phyloP scores from a whole-genome alignment of 2,888 invertebrate genomes.

The Pheosia gnoma region DNA sequence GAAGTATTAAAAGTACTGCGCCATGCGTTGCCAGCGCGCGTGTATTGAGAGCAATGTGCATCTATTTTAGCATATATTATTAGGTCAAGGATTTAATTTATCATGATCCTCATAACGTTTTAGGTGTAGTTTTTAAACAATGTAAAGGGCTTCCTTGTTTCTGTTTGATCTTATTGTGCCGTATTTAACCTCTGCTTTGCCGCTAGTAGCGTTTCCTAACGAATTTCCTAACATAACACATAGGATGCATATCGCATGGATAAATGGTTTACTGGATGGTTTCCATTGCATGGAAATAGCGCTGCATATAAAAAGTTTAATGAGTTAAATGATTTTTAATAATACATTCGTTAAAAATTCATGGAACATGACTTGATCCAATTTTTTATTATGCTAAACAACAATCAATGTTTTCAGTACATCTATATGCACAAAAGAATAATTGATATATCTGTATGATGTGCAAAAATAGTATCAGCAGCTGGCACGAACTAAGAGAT shows the following conservation, averaged over 20 bases:
- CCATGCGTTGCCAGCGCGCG: constrained; percentile 64
- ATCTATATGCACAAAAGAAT: constrained; percentile 38
- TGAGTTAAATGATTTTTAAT: neutral
- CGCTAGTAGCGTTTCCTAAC: no score
- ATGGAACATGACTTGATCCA: constrained; percentile 1
- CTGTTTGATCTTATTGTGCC: constrained; percentile 7
- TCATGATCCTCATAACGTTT: constrained; percentile 36
- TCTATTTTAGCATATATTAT: constrained; percentile 78
- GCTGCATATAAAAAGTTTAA: neutral
- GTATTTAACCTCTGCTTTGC: constrained; percentile 13
- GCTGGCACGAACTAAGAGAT: constrained; percentile 64
- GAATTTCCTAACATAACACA: neutral
- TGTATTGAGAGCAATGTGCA: constrained; percentile 73
- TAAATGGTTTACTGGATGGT: neutral
- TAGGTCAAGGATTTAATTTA: constrained; percentile 76
- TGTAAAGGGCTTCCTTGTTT: constrained; percentile 13
- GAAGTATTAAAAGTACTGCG: constrained; percentile 56
- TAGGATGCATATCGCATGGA: neutral
- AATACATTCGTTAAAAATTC: neutral
- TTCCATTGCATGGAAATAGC: neutral
- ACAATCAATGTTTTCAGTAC: constrained; percentile 21
- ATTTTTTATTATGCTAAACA: constrained; percentile 15
- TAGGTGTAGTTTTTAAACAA: constrained; percentile 28
- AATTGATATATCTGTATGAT: constrained; percentile 39
- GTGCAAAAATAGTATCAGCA: constrained; percentile 73